Evolutionary conservation across 2,797 vertebrate species (phyloP).

Genomic region (Mionectes olivaceus): DNA sequence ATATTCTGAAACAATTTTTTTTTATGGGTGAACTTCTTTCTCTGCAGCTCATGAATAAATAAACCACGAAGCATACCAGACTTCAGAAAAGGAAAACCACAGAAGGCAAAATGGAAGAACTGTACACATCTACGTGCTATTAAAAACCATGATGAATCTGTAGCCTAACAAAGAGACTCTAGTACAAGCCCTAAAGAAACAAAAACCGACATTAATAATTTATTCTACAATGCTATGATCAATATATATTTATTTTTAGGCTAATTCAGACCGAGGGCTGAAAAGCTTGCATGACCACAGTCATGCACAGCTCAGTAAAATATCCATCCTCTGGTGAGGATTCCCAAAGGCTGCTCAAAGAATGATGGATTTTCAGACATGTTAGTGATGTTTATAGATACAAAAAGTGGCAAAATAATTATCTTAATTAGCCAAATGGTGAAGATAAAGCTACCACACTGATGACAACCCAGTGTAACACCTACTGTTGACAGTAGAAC

Average conservation of each 20-base stretch:
- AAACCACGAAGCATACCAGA: background rate
- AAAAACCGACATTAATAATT: background rate
- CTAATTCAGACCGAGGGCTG: background rate
- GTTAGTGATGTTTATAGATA: background rate
- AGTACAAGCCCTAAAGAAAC: background rate
- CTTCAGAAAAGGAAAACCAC: constrained; percentile 41
- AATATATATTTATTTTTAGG: background rate
- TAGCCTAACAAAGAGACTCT: background rate
- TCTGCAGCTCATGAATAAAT: constrained; percentile 27
- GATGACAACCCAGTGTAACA: background rate
- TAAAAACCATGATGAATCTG: background rate
- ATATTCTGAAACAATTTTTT: constrained; percentile 15
- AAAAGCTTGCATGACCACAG: background rate
- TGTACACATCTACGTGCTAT: fast-evolving
- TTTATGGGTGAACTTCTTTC: background rate
- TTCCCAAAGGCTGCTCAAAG: background rate
- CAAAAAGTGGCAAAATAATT: background rate
- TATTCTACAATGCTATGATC: background rate
- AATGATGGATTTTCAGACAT: background rate
- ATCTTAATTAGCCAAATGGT: background rate
- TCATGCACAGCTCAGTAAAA: background rate
- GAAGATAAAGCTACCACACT: background rate
- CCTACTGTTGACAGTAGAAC: background rate
- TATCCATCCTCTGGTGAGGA: background rate
- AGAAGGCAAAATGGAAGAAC: constrained; percentile 11